A percentile compares a stretch with the other conserved stretches of the same genome.
Evolutionary conservation across 1,140 invertebrate genomes (phyloP).

Genomic region (Trichonephila clavipes): DNA sequence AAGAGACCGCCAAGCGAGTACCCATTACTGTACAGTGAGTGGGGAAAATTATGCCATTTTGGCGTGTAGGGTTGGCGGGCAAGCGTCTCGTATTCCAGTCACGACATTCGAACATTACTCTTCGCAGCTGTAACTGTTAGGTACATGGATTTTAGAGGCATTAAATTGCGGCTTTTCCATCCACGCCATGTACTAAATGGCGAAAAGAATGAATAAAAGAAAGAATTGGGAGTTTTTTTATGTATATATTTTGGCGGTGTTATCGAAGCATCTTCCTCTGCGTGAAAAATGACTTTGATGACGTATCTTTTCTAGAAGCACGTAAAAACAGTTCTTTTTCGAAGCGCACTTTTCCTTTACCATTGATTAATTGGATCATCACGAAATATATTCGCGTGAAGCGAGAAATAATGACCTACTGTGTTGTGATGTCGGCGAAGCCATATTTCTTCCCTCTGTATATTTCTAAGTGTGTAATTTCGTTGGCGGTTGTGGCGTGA

Average conservation of each 20-base stretch:
- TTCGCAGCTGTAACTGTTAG: conserved; percentile 50
- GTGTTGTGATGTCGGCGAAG: background rate
- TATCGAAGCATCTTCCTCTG: conserved; percentile 39
- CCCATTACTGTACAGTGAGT: too few species aligned
- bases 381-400: background rate
- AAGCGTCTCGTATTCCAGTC: conserved; percentile 38
- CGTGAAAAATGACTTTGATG: background rate
- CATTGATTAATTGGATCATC: conserved; percentile 13
- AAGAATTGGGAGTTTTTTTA: background rate
- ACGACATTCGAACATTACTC: conserved; percentile 63
- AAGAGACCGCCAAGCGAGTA: conserved; percentile 23
- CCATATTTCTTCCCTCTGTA: background rate
- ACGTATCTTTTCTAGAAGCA: background rate
- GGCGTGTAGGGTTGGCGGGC: background rate
- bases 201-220: background rate
- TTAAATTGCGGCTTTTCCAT: conserved; percentile 42
- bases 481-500: background rate
- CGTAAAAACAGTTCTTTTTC: background rate
- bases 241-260: background rate
- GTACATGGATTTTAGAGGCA: conserved; percentile 56
- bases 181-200: background rate
- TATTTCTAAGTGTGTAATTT: background rate
- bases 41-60: conserved; percentile 29
- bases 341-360: background rate
- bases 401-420: background rate